These are phyloP conservation scores for Plecotus auritus DNA, from an alignment of 2,113 vertebrate genomes.

Conservation along the genomic window DNA sequence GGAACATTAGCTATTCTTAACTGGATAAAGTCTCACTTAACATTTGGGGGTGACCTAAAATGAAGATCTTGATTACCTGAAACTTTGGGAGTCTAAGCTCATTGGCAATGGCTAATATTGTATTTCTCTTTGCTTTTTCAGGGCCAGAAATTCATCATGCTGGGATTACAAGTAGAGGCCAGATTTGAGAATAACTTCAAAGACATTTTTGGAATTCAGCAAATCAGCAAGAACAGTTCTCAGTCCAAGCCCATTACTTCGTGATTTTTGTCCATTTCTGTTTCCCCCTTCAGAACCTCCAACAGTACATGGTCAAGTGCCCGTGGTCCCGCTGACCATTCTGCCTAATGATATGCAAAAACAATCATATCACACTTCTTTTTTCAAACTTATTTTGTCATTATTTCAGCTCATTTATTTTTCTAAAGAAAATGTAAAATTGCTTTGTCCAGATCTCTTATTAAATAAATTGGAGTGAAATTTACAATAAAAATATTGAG, in stretches of 20 bases:
- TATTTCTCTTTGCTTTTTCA: conserved; percentile 41
- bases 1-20: background rate
- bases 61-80: background rate
- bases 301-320: fast-evolving
- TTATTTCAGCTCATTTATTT: background rate
- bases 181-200: conserved; percentile 43
- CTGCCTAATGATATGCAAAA: background rate
- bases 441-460: background rate
- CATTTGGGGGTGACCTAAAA: background rate
- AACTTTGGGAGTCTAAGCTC: background rate
- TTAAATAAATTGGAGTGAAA: background rate
- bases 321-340: fast-evolving
- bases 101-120: too few species aligned
- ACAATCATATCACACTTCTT: background rate
- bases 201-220: conserved; percentile 36
- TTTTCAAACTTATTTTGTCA: background rate
- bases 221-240: background rate
- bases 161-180: background rate
- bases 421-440: background rate
- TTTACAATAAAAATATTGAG: background rate
- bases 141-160: background rate
- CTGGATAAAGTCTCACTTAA: background rate
- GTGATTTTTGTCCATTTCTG: background rate
- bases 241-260: fast-evolving
- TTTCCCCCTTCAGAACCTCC: too few species aligned